Conservation (phyloP, 2,797 vertebrate species). For the Nannoperca australis region DNA sequence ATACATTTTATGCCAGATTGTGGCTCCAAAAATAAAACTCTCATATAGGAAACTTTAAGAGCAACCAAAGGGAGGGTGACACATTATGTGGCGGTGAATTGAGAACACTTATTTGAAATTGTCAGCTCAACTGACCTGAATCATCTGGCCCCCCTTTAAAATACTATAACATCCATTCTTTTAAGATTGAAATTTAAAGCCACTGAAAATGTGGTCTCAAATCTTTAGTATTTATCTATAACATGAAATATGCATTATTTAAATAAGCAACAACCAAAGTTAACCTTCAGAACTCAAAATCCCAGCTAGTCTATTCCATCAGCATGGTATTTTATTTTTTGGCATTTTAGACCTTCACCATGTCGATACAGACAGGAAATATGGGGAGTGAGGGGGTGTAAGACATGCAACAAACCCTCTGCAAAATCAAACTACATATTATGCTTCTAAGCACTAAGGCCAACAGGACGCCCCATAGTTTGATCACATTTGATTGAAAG, state of each 20-base stretch:
- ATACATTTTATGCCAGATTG: not conserved
- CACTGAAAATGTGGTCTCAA: not conserved
- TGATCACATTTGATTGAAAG: not conserved
- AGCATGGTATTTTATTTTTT: not conserved
- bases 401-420: not conserved
- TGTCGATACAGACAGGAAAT: not conserved
- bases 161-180: not conserved
- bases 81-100: constrained; percentile 7
- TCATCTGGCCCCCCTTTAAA: not conserved
- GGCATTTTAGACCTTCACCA: not conserved
- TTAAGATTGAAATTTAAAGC: not conserved
- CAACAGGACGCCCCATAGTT: not conserved
- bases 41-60: not conserved
- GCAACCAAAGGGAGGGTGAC: not conserved
- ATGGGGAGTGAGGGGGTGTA: too few species aligned
- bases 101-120: not conserved
- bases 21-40: not conserved
- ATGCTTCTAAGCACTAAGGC: too few species aligned
- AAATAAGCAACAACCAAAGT: not conserved
- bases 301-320: not conserved
- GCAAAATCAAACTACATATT: not conserved
- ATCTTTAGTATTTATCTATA: not conserved
- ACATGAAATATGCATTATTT: not conserved
- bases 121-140: not conserved
- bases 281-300: not conserved